Evolutionary conservation across 2,888 invertebrate species (phyloP).

Genomic region (Crioceris asparagi): DNA sequence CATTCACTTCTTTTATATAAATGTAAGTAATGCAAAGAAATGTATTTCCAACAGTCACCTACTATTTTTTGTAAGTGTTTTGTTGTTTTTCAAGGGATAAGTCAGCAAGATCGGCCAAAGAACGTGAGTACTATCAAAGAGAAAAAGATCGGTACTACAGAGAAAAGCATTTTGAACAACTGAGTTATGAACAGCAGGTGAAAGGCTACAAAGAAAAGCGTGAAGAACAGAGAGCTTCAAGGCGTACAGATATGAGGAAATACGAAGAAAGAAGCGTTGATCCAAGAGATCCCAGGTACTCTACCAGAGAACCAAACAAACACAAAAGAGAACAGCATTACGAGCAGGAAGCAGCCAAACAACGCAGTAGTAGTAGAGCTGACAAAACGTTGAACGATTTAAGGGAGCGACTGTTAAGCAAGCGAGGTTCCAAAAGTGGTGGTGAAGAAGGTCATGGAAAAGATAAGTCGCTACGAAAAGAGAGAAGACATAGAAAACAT

Average conservation of each 20-base stretch:
- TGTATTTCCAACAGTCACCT: background rate
- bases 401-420: conserved; percentile 59
- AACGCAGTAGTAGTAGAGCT: conserved; percentile 43
- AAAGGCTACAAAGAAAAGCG: too few relatives aligned
- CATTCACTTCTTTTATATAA: background rate
- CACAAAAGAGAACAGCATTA: conserved; percentile 32
- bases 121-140: conserved; percentile 34
- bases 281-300: conserved; percentile 18
- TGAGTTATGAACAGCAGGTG: conserved; percentile 27
- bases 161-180: conserved; percentile 33
- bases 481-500: conserved; percentile 23
- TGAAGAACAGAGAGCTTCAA: conserved; percentile 19
- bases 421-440: conserved; percentile 55
- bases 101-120: conserved; percentile 27
- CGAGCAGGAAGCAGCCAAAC: conserved; percentile 37
- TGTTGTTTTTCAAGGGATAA: conserved; percentile 23
- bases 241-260: conserved; percentile 15
- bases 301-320: conserved; percentile 21
- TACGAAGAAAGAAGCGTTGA: conserved; percentile 31
- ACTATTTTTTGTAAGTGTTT: conserved; percentile 3
- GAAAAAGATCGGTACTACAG: conserved; percentile 37
- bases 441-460: conserved; percentile 27
- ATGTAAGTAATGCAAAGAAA: background rate
- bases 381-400: conserved; percentile 64
- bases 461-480: conserved; percentile 21